A percentile compares a stretch with the other conserved stretches of the same genome.
Evolutionary conservation across 1,140 invertebrate species (phyloP).

Genomic region (Aphidius gifuensis): DNA sequence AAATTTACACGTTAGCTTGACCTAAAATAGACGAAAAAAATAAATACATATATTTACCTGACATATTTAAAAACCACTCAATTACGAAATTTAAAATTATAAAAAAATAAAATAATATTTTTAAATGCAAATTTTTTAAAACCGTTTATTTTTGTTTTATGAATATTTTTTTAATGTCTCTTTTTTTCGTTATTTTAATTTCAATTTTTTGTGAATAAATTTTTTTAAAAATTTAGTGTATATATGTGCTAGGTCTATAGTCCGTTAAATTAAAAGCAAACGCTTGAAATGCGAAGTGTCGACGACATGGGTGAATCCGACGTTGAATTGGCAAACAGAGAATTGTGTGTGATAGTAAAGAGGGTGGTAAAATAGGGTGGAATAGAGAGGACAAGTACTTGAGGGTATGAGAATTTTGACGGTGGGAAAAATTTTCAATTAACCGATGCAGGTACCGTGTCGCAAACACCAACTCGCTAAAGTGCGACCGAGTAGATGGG

Average conservation of each 20-base stretch:
- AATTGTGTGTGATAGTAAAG: no score
- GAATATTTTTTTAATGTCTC: not conserved
- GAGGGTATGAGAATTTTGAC: slow-evolving; percentile 15
- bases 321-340: slow-evolving; percentile 14
- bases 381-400: no score
- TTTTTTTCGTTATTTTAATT: not conserved
- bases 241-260: not conserved
- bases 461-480: slow-evolving; percentile 11
- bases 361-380: no score
- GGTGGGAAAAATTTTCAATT: slow-evolving; percentile 46
- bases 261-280: slow-evolving; percentile 47
- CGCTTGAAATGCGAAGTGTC: slow-evolving; percentile 27
- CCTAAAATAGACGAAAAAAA: no score
- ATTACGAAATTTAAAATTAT: no score
- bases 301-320: slow-evolving; percentile 8
- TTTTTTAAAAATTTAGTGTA: not conserved
- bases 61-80: no score
- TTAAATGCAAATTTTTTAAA: not conserved
- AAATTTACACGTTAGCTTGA: no score
- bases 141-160: not conserved
- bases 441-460: slow-evolving; percentile 23
- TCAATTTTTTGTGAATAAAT: slow-evolving; percentile 3
- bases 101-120: no score
- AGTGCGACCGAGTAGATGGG: not conserved
- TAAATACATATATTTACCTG: no score